A percentile compares a stretch with the other conserved stretches of the same genome.
Evolutionary conservation across 2,888 invertebrate species (phyloP).

Genomic region (Eupeodes latifasciatus): DNA sequence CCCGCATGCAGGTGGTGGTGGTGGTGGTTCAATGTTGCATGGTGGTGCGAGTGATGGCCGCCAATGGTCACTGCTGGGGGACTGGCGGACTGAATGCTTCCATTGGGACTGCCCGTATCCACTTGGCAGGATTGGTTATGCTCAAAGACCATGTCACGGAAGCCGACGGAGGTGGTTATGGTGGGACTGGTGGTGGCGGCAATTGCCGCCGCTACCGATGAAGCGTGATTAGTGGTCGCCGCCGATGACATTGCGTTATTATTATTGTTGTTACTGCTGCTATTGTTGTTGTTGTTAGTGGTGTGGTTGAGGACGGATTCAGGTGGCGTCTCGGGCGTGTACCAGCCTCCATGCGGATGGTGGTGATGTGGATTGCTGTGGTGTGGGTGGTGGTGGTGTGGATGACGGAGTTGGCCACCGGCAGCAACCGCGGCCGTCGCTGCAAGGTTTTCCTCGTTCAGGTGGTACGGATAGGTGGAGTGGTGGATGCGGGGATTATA

Average conservation of each 20-base stretch:
- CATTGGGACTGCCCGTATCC: constrained; percentile 84
- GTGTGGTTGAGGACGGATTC: constrained; percentile 78
- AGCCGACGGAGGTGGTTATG: constrained; percentile 80
- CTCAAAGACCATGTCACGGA: constrained; percentile 84
- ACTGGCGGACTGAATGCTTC: constrained; percentile 84
- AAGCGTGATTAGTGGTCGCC: constrained; percentile 77
- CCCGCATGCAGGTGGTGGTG: constrained; percentile 82
- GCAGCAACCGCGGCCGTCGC: constrained; percentile 80
- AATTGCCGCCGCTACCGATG: constrained; percentile 64
- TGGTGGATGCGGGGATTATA: constrained; percentile 84
- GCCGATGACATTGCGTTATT: constrained; percentile 77
- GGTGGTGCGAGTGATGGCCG: constrained; percentile 81
- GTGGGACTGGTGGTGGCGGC: constrained; percentile 78
- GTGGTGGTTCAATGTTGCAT: constrained; percentile 78
- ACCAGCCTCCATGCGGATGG: constrained; percentile 84
- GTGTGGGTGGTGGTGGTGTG: constrained; percentile 81
- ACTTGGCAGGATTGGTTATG: constrained; percentile 84
- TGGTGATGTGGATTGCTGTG: constrained; percentile 82
- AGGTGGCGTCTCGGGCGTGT: constrained; percentile 84
- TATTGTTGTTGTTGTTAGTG: constrained; percentile 77
- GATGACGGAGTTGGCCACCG: constrained; percentile 81
- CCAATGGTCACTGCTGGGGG: constrained; percentile 82
- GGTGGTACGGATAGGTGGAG: constrained; percentile 83
- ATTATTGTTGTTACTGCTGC: constrained; percentile 71
- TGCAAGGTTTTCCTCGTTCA: constrained; percentile 83